Base-by-base conservation (phyloP, 2,113 vertebrate species). In the Gymnarchus niloticus region DNA sequence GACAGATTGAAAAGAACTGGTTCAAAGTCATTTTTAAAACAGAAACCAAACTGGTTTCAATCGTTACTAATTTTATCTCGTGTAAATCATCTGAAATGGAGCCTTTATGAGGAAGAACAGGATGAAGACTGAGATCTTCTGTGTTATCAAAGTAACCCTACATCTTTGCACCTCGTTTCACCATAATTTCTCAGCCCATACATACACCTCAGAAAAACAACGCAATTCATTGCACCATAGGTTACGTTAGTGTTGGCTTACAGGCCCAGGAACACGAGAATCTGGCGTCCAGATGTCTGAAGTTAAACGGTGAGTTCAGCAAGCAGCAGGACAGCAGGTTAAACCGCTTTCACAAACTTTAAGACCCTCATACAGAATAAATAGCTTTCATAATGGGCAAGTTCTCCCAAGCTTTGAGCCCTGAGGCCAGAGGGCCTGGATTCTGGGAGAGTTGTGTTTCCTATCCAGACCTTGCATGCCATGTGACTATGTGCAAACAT, bases 101-200 rank as follows among this genome's bases (percentile, higher is more conserved):
- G 33, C 33, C 61, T 69, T 28, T 37, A 69, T 73, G 33, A n/a
- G n/a, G n/a, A n/a, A n/a, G n/a, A 37, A 37, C 65, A 73, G 65
- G 41, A 41, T 41, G 65, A 41, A 73, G 65, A 73, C 17, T 17
- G 33, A 33, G 33, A 73, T 33, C 65, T 4, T 19, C 12, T 0
- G 65, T 19, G 65, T 73, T 41, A 73, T 73, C 65, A 73, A 73
- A 73, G 65, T 33, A 73, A 73, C 33, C 65, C 65, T 73, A 73
- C 14, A 73, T 73, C 41, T 5, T 41, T 14, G 10, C 65, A 1
- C 19, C 33, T 73, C 65, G 2, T 33, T 69, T 69, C 28, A 25
- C 61, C 37, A 28, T 10, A 28, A 28, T 14, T 12, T 33, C 25
- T 28, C 33, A 73, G 14, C 33, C 33, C 33, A 73, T 6, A 0